phyloP scores from a whole-genome alignment of 2,113 vertebrate genomes.

The Phyllopteryx taeniolatus region DNA sequence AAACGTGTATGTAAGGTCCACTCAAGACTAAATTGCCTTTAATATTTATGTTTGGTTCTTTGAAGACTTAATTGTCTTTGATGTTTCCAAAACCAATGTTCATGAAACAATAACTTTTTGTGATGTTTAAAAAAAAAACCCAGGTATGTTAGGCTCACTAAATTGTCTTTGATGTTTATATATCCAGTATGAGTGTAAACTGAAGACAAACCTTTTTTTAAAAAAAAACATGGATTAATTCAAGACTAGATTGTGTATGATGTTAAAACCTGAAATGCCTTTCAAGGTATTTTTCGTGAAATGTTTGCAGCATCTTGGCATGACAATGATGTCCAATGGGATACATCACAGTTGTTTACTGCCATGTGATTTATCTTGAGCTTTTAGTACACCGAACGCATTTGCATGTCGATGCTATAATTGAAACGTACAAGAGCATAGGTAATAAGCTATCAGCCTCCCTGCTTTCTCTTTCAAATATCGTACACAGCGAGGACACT shows the following conservation, averaged over 20 bases:
- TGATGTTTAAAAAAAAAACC: not conserved
- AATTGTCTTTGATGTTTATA: too few species aligned
- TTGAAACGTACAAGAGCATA: conserved; percentile 7
- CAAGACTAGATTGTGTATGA: too few species aligned
- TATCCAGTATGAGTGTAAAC: too few species aligned
- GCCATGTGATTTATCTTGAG: not conserved
- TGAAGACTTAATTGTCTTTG: too few species aligned
- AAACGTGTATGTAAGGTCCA: too few species aligned
- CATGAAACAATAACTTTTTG: too few species aligned
- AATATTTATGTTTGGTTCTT: too few species aligned
- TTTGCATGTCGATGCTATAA: conserved; percentile 11
- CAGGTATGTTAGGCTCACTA: not conserved
- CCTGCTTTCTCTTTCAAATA: not conserved
- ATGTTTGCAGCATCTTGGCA: not conserved
- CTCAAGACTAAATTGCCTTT: too few species aligned
- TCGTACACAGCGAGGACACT: conserved; percentile 10
- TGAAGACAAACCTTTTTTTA: too few species aligned
- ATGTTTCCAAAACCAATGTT: too few species aligned
- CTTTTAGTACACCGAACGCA: conserved; percentile 18
- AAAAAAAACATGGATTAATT: too few species aligned
- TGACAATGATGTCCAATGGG: not conserved
- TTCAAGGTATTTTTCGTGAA: not conserved
- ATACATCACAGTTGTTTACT: not conserved
- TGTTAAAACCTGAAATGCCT: not conserved
- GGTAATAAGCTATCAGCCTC: conserved; percentile 4